Conservation (phyloP, 2,888 invertebrate genomes). For the Lacanobia wlatinum region DNA sequence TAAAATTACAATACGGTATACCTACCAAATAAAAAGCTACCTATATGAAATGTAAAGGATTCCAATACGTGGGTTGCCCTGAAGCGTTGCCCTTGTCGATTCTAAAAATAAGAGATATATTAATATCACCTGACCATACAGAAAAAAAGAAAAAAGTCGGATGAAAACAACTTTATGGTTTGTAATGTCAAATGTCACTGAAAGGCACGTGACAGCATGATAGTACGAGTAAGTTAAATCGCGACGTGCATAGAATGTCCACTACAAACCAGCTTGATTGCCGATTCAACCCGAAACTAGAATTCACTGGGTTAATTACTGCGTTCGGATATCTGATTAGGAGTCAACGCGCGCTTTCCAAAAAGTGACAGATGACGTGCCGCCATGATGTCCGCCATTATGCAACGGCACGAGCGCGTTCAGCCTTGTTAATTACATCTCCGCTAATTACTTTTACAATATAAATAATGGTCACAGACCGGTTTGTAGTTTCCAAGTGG, state of each 20-base stretch:
- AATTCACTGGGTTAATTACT: constrained; percentile 61
- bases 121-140: neutral
- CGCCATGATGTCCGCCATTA: constrained; percentile 84
- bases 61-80: neutral
- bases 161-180: neutral
- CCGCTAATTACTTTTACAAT: constrained; percentile 81
- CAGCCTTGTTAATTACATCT: constrained; percentile 82
- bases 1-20: neutral
- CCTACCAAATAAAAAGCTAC: neutral
- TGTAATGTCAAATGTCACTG: constrained; percentile 9
- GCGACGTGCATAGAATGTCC: constrained; percentile 26
- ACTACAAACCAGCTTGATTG: constrained; percentile 43
- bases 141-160: neutral
- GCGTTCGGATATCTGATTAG: constrained; percentile 79
- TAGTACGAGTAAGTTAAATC: neutral
- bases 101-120: neutral
- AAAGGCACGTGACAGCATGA: neutral
- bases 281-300: constrained; percentile 47
- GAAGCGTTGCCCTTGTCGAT: constrained; percentile 16
- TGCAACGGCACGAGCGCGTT: constrained; percentile 83
- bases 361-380: constrained; percentile 84
- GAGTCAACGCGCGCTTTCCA: constrained; percentile 76
- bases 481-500: constrained; percentile 52
- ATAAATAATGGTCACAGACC: constrained; percentile 66
- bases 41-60: neutral